Conservation (phyloP, 2,113 vertebrate species). For the Mesembrinibis cayennensis region DNA sequence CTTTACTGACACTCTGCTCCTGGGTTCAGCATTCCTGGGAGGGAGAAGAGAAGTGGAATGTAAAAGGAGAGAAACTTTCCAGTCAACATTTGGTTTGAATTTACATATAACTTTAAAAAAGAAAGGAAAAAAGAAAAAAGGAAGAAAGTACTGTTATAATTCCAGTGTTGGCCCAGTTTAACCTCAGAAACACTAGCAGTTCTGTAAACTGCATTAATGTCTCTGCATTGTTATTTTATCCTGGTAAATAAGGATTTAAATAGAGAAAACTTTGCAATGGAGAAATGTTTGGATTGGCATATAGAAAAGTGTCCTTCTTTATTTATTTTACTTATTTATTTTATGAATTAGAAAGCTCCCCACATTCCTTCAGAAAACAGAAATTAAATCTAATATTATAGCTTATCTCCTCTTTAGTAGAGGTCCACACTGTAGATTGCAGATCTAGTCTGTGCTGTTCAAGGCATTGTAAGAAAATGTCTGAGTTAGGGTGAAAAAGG, state of each 20-base stretch:
- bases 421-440: not conserved
- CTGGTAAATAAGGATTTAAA: not conserved
- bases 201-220: not conserved
- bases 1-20: constrained; percentile 25
- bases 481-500: not conserved
- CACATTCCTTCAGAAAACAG: not conserved
- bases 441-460: not conserved
- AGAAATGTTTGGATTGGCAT: not conserved
- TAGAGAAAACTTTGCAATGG: not conserved
- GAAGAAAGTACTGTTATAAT: not conserved
- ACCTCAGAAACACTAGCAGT: not conserved
- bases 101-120: not conserved
- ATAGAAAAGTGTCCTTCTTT: not conserved
- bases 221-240: not conserved
- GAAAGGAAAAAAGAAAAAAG: not conserved
- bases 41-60: constrained; percentile 13
- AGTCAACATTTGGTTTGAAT: constrained; percentile 63
- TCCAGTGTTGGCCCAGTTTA: not conserved
- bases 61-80: constrained; percentile 27
- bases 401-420: not conserved
- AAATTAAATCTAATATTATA: not conserved
- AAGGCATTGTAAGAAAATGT: not conserved
- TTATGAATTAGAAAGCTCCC: not conserved
- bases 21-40: constrained; percentile 37
- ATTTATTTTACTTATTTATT: not conserved